These are phyloP conservation scores for Yponomeuta plumbellus DNA, from an alignment of 2,888 invertebrate genomes.

Conservation along the genomic window DNA sequence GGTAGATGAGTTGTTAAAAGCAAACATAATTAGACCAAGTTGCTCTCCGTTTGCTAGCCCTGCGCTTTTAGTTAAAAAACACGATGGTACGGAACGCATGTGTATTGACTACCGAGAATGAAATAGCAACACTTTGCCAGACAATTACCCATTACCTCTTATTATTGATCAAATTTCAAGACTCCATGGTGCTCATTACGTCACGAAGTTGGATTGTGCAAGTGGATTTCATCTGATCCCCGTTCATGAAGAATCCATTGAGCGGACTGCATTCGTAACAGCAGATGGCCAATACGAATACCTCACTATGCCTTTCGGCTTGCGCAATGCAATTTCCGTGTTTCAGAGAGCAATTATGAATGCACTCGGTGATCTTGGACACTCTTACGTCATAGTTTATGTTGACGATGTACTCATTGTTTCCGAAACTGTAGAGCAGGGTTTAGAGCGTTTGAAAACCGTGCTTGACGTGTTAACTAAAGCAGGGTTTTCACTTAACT, in stretches of 20 bases:
- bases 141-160: slow-evolving; percentile 15
- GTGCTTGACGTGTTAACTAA: too few species aligned
- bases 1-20: slow-evolving; percentile 15
- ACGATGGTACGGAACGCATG: slow-evolving; percentile 16
- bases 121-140: slow-evolving; percentile 18
- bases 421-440: neutral
- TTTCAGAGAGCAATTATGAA: too few species aligned
- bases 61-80: too few species aligned
- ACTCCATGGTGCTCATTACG: slow-evolving; percentile 19
- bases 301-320: slow-evolving; percentile 24
- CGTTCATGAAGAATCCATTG: too few species aligned
- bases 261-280: slow-evolving; percentile 22
- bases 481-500: slow-evolving; percentile 27
- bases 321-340: too few species aligned
- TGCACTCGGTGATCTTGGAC: slow-evolving; percentile 11
- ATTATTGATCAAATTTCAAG: slow-evolving; percentile 20
- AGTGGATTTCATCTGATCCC: too few species aligned
- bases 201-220: slow-evolving; percentile 20
- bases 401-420: slow-evolving; percentile 9
- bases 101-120: slow-evolving; percentile 20
- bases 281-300: slow-evolving; percentile 23
- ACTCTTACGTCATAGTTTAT: slow-evolving; percentile 15
- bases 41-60: slow-evolving; percentile 21
- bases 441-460: too few species aligned
- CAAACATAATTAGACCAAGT: slow-evolving; percentile 16